Evolutionary conservation across 2,797 vertebrate species (phyloP).

Genomic region (Thaleichthys pacificus): DNA sequence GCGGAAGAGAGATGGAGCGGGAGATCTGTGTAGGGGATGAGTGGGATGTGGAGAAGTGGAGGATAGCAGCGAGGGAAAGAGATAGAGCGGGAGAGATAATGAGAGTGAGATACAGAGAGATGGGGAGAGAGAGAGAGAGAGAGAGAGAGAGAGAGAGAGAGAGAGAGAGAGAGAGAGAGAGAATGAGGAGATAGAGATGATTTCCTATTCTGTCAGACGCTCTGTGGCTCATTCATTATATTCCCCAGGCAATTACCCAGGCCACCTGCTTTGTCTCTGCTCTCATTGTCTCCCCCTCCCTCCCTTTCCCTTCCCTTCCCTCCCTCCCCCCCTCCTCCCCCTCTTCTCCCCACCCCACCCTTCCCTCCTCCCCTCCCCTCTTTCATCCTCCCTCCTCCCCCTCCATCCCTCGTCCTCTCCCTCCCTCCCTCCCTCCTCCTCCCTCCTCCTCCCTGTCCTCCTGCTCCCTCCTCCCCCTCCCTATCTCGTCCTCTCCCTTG

Average conservation of each 20-base stretch:
- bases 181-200: conserved; percentile 76
- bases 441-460: background rate
- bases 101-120: conserved; percentile 51
- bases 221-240: conserved; percentile 82
- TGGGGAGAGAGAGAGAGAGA: conserved; percentile 28
- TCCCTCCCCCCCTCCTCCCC: conserved; percentile 1
- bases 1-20: conserved; percentile 35
- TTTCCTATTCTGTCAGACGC: conserved; percentile 80
- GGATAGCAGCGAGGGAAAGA: conserved; percentile 40
- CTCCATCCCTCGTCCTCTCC: conserved; percentile 47
- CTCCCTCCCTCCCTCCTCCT: conserved; percentile 5
- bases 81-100: conserved; percentile 62
- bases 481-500: conserved; percentile 42
- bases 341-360: background rate
- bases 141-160: conserved; percentile 63
- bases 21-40: conserved; percentile 65
- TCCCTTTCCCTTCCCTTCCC: conserved; percentile 53
- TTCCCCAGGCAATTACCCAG: conserved; percentile 83
- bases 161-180: conserved; percentile 28
- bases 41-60: conserved; percentile 53
- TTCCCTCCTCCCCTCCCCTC: conserved; percentile 11
- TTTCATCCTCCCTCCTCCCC: conserved; percentile 34
- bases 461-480: background rate
- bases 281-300: conserved; percentile 70
- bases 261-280: conserved; percentile 82